Conservation (phyloP, 37 sponge, comb jelly and placozoan species). For the Ianthella basta region DNA sequence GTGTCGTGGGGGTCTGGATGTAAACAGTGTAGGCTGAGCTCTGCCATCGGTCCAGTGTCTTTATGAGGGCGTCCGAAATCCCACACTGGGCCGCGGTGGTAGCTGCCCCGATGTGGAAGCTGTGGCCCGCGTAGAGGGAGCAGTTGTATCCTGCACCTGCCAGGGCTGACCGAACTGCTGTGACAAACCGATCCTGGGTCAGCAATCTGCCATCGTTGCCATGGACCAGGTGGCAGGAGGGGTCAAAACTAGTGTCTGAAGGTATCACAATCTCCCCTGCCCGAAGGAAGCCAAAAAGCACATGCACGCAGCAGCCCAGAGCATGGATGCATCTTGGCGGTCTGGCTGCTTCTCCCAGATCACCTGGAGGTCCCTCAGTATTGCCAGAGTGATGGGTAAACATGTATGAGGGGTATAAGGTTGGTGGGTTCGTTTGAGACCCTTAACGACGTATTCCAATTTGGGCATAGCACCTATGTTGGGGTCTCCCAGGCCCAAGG, state of each 20-base stretch:
- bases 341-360: neutral
- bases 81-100: neutral
- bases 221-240: neutral
- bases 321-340: neutral
- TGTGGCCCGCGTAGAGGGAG: neutral
- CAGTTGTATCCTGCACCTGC: neutral
- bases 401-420: neutral
- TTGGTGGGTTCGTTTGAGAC: neutral
- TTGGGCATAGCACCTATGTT: constrained; percentile 24
- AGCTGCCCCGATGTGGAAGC: constrained; percentile 1
- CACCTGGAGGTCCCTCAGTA: neutral
- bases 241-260: neutral
- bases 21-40: neutral
- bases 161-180: neutral
- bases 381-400: constrained; percentile 38
- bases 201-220: neutral
- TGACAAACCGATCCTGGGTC: neutral
- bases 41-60: neutral
- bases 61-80: neutral
- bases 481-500: constrained; percentile 24
- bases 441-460: constrained; percentile 22
- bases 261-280: constrained; percentile 19
- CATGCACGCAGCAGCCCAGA: constrained; percentile 4
- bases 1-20: neutral
- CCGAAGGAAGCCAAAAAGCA: constrained; percentile 30